Evolutionary conservation across 2,888 invertebrate species (phyloP).

Genomic region (Agrochola lota): DNA sequence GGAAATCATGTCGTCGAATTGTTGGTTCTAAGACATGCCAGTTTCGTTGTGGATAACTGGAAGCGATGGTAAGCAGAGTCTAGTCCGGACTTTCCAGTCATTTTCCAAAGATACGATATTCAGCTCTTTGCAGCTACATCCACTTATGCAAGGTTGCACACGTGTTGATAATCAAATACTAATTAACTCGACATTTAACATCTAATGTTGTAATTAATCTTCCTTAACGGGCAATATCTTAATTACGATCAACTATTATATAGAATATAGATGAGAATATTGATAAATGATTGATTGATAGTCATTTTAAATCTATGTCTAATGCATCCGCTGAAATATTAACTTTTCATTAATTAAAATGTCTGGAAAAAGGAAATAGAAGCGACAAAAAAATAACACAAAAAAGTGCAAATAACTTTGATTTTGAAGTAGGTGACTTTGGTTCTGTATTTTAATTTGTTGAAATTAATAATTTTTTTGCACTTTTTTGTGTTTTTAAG

Average conservation of each 20-base stretch:
- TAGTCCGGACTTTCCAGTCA: background rate
- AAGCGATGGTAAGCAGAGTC: background rate
- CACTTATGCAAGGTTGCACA: constrained; percentile 33
- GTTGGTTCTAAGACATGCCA: background rate
- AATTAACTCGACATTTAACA: constrained; percentile 63
- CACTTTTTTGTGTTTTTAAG: too few species aligned
- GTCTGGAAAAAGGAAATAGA: background rate
- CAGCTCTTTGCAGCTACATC: background rate
- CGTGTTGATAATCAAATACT: constrained; percentile 51
- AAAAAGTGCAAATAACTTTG: too few species aligned
- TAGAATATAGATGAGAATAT: constrained; percentile 38
- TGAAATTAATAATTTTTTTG: too few species aligned
- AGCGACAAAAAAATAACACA: too few species aligned
- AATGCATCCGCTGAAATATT: constrained; percentile 22
- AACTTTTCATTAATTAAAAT: background rate
- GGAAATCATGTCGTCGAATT: too few species aligned
- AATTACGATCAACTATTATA: constrained; percentile 58
- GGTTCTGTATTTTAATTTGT: too few species aligned
- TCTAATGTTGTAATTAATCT: constrained; percentile 56
- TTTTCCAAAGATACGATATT: background rate
- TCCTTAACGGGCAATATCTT: constrained; percentile 55
- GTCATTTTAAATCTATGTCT: constrained; percentile 24
- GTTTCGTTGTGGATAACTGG: too few species aligned
- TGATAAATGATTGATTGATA: constrained; percentile 58
- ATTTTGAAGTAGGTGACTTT: too few species aligned